A percentile compares a stretch with the other conserved stretches of the same genome.
Conservation (phyloP, 2,797 vertebrate genomes). For the Petrocephalus sullivani region DNA sequence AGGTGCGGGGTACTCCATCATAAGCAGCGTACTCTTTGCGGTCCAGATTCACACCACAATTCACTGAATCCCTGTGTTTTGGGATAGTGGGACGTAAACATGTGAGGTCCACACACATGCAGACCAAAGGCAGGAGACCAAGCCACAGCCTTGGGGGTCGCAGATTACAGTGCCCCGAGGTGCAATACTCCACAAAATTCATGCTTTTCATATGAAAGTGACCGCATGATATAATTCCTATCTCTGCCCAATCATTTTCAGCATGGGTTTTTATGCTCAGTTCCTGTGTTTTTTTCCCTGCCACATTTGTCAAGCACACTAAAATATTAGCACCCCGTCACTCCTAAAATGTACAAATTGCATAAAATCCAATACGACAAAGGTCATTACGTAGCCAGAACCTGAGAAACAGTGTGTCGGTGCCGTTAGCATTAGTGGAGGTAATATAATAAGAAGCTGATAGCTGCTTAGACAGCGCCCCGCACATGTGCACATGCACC, state of each 20-base stretch:
- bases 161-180: neutral
- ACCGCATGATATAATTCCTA: neutral
- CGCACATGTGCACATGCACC: constrained; percentile 6
- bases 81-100: neutral
- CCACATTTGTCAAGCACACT: neutral
- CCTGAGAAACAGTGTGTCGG: neutral
- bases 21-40: neutral
- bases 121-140: neutral
- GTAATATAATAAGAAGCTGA: constrained; percentile 3
- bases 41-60: neutral
- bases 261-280: neutral
- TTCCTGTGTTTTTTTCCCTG: neutral
- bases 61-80: neutral
- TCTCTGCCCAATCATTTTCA: neutral
- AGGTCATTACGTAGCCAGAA: neutral
- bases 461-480: neutral
- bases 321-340: neutral
- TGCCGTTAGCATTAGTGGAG: neutral
- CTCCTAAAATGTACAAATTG: neutral
- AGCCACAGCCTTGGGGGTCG: neutral
- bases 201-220: neutral
- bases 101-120: neutral
- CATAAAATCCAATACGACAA: neutral
- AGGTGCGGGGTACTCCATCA: neutral
- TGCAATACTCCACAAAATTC: neutral